Conservation (phyloP, 2,113 vertebrate species). For the Mionectes macconnelli region DNA sequence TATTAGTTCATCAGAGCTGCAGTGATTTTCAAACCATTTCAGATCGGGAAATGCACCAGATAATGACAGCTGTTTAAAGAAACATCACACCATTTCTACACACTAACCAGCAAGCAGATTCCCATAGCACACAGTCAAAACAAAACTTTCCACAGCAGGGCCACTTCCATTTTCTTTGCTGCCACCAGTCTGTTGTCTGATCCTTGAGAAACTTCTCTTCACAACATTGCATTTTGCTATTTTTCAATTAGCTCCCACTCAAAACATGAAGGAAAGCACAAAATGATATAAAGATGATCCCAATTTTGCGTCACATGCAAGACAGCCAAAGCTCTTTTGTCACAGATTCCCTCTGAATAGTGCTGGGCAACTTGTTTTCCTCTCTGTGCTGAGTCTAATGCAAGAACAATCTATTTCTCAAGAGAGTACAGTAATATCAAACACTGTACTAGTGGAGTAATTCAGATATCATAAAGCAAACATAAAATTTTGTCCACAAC, state of each 20-base stretch:
- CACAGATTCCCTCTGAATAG: not conserved
- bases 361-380: not conserved
- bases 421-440: not conserved
- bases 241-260: not conserved
- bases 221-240: not conserved
- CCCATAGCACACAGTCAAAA: not conserved
- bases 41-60: accelerated
- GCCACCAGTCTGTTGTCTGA: not conserved
- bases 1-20: not conserved
- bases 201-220: not conserved
- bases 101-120: not conserved
- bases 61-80: not conserved
- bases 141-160: not conserved
- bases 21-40: not conserved
- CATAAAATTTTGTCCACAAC: not conserved
- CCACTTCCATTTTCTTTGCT: not conserved
- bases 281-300: not conserved
- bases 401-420: not conserved
- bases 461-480: not conserved
- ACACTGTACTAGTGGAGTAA: not conserved
- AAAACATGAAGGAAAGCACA: not conserved
- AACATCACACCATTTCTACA: not conserved
- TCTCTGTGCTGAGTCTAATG: not conserved
- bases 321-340: not conserved
- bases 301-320: not conserved